Conservation (phyloP, 2,797 vertebrate species). For the Platalea minor region DNA sequence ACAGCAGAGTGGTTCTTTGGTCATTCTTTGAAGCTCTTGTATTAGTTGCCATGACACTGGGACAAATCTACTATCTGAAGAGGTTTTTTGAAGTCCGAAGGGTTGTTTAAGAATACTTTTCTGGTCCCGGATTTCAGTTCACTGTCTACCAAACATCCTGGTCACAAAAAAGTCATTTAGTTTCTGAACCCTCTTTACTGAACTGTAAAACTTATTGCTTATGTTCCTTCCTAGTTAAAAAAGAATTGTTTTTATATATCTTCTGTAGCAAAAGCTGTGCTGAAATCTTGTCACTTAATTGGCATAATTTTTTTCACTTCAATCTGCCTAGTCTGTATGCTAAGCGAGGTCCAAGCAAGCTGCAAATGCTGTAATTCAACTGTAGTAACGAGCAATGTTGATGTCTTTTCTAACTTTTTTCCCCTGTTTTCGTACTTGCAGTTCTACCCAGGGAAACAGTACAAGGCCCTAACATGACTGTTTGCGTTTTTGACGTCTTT, state of each 20-base stretch:
- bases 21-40: slow-evolving; percentile 99
- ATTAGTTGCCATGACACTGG: slow-evolving; percentile 97
- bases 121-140: slow-evolving; percentile 68
- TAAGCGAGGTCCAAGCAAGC: slow-evolving; percentile 45
- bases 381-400: slow-evolving; percentile 1
- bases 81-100: slow-evolving; percentile 99
- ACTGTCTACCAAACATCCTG: slow-evolving; percentile 76
- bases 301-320: slow-evolving; percentile 52
- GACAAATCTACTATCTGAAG: slow-evolving; percentile 99
- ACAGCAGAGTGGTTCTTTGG: slow-evolving; percentile 99
- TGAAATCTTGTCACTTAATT: slow-evolving; percentile 62
- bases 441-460: slow-evolving; percentile 45
- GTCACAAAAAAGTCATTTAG: slow-evolving; percentile 73
- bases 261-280: slow-evolving; percentile 65
- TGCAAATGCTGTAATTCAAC: slow-evolving; percentile 38
- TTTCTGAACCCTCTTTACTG: slow-evolving; percentile 73
- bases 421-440: slow-evolving; percentile 25
- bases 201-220: slow-evolving; percentile 69
- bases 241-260: slow-evolving; percentile 58
- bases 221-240: slow-evolving; percentile 69
- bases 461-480: slow-evolving; percentile 29
- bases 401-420: not conserved
- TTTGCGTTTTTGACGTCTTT: not conserved
- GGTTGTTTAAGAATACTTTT: slow-evolving; percentile 85
- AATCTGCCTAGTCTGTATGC: slow-evolving; percentile 56